Evolutionary conservation across 2,113 vertebrate species (phyloP).

Genomic region (Mesitornis unicolor): DNA sequence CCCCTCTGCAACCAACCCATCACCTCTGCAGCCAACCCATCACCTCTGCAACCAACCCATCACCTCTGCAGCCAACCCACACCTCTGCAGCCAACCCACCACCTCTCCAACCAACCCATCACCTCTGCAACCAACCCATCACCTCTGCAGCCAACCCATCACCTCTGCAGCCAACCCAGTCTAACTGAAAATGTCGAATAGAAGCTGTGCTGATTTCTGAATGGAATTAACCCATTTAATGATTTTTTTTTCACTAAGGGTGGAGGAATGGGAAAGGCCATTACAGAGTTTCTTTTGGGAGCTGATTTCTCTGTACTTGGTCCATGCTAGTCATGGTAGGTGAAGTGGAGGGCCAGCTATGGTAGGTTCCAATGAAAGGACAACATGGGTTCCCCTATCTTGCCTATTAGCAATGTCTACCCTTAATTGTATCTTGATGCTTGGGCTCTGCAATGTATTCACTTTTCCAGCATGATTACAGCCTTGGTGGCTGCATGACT

Average conservation of each 20-base stretch:
- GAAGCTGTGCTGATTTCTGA: neutral
- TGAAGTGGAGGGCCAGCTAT: neutral
- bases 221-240: neutral
- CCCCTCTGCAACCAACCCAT: neutral
- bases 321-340: neutral
- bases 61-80: neutral
- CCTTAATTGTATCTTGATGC: neutral
- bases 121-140: neutral
- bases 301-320: neutral
- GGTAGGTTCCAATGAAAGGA: neutral
- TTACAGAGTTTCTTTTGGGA: neutral
- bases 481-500: neutral
- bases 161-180: neutral
- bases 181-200: neutral
- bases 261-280: neutral
- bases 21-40: neutral
- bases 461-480: neutral
- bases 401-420: neutral
- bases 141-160: fast-evolving
- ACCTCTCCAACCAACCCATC: neutral
- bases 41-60: neutral
- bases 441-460: neutral
- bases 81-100: neutral
- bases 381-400: neutral
- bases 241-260: neutral